Evolutionary conservation across 2,113 vertebrate species (phyloP), one percentile per base, ranked within the genome.

Genomic region (Triplophysa dalaica): DNA sequence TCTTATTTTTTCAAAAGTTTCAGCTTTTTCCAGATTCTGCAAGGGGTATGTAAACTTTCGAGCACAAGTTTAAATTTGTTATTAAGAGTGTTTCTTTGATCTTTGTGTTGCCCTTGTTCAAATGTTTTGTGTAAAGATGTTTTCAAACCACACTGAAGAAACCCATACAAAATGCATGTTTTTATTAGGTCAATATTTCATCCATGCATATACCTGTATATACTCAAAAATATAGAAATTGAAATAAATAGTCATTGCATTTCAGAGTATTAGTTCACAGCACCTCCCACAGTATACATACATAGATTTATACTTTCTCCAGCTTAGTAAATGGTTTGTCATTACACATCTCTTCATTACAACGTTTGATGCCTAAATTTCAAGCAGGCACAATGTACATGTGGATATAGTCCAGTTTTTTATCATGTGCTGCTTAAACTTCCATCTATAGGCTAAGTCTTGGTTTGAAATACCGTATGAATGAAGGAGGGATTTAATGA

Each of bases 181-280:
- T 65, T 61, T 75, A 73, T 86, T 81, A 62, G 80, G 79, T 69
- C 41, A 72, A 83, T 80, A 85, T 58, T 82, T 87, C 83, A 80
- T 87, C 88, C 91, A 91, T 92, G 90, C 91, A 91, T 91, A 80
- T 88, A 87, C 24, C 87, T 65, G 84, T 89, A 89, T 90, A 90
- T 84, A 87, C 79, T 90, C 89, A 89, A 91, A 92, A 92, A 91
- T 91, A 92, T 89, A 92, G 82, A 78, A 86, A 91, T 90, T 89
- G 43, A 88, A 91, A 92, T 92, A 92, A 90, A 92, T 91, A 92
- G 84, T 81, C 89, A 41, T 79, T 87, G 88, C 90, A 26, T 81
- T 89, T 90, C 73, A 86, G 82, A 83, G 19, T 52, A 65, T 65
- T 77, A 65, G 29, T 65, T 77, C 74, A 77, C 74, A 77, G 62